Percentiles rank a stretch among this genome's conserved stretches.
phyloP scores from a whole-genome alignment of 2,113 vertebrate genomes.

The Gobio gobio region DNA sequence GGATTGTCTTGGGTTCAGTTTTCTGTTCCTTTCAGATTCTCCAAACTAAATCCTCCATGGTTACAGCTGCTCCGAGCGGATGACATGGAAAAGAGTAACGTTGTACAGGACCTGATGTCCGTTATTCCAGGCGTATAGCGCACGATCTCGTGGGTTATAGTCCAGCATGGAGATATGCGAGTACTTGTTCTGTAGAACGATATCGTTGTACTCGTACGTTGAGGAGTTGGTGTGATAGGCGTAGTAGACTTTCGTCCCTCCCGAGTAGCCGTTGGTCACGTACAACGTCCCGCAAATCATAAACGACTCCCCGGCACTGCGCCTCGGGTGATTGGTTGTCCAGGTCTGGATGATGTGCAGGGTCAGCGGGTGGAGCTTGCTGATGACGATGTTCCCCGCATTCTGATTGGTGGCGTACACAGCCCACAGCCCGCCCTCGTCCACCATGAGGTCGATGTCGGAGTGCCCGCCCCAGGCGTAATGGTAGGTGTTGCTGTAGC shows the following conservation, averaged over 20 bases:
- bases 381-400: constrained; percentile 95
- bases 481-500: constrained; percentile 96
- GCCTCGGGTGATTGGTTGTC: constrained; percentile 96
- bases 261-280: constrained; percentile 96
- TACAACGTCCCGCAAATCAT: constrained; percentile 98
- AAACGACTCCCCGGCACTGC: constrained; percentile 96
- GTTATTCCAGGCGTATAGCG: constrained; percentile 98
- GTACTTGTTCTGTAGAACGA: constrained; percentile 96
- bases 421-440: constrained; percentile 94
- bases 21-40: not conserved
- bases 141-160: constrained; percentile 96
- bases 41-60: constrained; percentile 19
- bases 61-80: constrained; percentile 94
- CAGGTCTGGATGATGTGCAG: constrained; percentile 92
- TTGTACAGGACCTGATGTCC: constrained; percentile 98
- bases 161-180: constrained; percentile 99
- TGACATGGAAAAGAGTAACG: constrained; percentile 96
- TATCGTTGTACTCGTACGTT: constrained; percentile 97
- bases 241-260: constrained; percentile 96
- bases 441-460: constrained; percentile 98
- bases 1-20: constrained; percentile 14
- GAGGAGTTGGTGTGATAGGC: constrained; percentile 98
- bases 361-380: constrained; percentile 92
- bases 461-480: constrained; percentile 98
- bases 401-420: constrained; percentile 99